Evolutionary conservation across 2,113 vertebrate species (phyloP), one percentile per base, ranked within the genome.

Genomic region (Dolichallabes microphthalmus): DNA sequence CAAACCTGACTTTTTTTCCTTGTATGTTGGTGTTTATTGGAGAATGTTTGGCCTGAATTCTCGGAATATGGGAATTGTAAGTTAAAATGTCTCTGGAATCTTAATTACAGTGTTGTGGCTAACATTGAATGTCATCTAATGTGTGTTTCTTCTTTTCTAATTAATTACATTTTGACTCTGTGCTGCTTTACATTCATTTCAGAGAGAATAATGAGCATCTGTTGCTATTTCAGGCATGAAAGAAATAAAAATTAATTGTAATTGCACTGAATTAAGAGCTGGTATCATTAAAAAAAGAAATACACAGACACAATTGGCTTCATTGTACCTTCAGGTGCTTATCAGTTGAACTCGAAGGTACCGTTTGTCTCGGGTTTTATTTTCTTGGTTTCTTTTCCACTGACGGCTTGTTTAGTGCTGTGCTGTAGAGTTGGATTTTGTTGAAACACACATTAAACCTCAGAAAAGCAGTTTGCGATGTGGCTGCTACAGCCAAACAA

Each of bases 61-160:
- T 85, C 55, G 64, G 68, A 39, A 60, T 81, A 30, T 50, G 64
- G 52, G 57, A 79, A 50, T 64, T 79, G 60, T 30, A 35, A 58
- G 53, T 58, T 64, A 9, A 80, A 80, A 80, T 69, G 35, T 57
- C 77, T 64, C 13, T 30, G 25, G 39, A 57, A 35, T 20, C 45
- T 60, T 4, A 74, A 55, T 15, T 45, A 71, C 73, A 20, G n/a
- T 73, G 25, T 57, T 88, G 86, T 86, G 85, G 85, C 91, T 87
- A 86, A 86, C 92, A 8, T 22, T 45, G 90, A 93, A 93, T 93
- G 92, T 93, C 91, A 84, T 86, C 64, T 71, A 83, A 88, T 80
- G 76, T 75, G 66, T 61, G 19, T 5, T 25, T 61, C 1, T 69
- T 71, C 88, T 89, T 89, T 45, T 30, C 52, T 57, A 55, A 35